Base-by-base conservation (phyloP, 2,888 invertebrate species). In the Acanthosoma haemorrhoidale region DNA sequence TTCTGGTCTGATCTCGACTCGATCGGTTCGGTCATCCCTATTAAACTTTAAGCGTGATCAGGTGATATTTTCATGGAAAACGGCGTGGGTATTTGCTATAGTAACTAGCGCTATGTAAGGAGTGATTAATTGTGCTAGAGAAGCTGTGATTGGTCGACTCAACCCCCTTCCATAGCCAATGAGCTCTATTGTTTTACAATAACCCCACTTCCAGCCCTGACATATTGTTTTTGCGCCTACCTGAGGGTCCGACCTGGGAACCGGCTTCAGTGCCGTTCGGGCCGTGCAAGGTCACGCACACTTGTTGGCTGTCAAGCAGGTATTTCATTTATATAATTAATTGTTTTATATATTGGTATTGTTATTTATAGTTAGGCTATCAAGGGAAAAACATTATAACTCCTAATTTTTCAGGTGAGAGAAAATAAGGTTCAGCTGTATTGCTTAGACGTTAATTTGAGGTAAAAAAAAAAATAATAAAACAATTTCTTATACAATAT, bases 221-320 rank as follows among this genome's bases (percentile, higher is more conserved):
- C 51, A 51, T 51, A 51, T 51, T 51, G 51, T 51, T 51, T 51
- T 51, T 51, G 51, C 51, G 29, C 51, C 51, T 51, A 51, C 5
- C 51, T 51, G 51, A n/a, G 51, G 51, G 51, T 25, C 25, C 29
- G 21, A 29, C 25, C n/a, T 43, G 21, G 4, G n/a, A n/a, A 4
- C 4, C 25, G 21, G 43, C 4, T n/a, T 51, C 51, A 51, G 51
- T 51, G n/a, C 51, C 25, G 18, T 21, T 51, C 29, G 25, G 21
- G n/a, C 25, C n/a, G 21, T 25, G 13, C 51, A 51, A 51, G 51
- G 51, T 51, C 51, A 51, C 25, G 51, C 4, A 25, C 51, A 51
- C 51, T 51, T 51, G 25, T 51, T 51, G 25, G n/a, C n/a, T n/a
- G n/a, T n/a, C n/a, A n/a, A 25, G 21, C 51, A 51, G 51, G 51